Evolutionary conservation across 2,888 invertebrate genomes (phyloP).

Genomic region (Acrocyrtus sp.): DNA sequence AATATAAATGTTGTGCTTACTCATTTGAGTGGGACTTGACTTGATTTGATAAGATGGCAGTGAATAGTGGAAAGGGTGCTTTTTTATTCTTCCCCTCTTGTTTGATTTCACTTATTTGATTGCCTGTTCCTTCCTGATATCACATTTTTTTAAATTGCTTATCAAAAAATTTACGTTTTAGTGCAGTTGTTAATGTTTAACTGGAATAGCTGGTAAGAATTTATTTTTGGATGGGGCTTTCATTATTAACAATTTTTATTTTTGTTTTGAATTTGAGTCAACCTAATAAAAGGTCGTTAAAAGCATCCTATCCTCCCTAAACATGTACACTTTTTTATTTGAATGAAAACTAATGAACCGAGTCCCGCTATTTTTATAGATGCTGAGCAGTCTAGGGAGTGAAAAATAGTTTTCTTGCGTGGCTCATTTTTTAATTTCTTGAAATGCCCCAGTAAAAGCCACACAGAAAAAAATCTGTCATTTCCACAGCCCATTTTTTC

Average conservation of each 20-base stretch:
- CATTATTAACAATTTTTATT: slow-evolving; percentile 25
- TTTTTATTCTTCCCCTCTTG: slow-evolving; percentile 8
- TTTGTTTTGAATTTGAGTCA: not conserved
- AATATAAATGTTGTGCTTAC: not conserved
- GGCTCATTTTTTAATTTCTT: slow-evolving; percentile 10
- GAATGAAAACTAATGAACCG: slow-evolving; percentile 21
- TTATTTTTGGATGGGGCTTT: slow-evolving; percentile 13
- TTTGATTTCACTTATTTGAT: slow-evolving; percentile 2
- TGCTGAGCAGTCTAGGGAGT: too few relatives aligned
- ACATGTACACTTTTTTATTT: slow-evolving; percentile 20
- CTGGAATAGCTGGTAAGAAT: too few relatives aligned
- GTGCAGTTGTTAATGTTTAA: too few relatives aligned
- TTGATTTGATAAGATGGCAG: too few relatives aligned
- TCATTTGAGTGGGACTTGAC: not conserved
- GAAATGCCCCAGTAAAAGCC: slow-evolving; percentile 33
- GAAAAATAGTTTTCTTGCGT: too few relatives aligned
- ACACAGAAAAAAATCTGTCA: slow-evolving; percentile 46
- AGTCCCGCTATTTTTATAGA: too few relatives aligned
- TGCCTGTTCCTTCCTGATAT: slow-evolving; percentile 26
- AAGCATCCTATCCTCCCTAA: slow-evolving; percentile 6
- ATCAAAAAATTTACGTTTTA: too few relatives aligned
- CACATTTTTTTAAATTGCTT: slow-evolving; percentile 31
- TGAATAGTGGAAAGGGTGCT: too few relatives aligned
- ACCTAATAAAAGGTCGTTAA: not conserved
- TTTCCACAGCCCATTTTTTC: slow-evolving; percentile 41